Evolutionary conservation across 2,888 invertebrate genomes (phyloP).

Genomic region (Agrotis puta): DNA sequence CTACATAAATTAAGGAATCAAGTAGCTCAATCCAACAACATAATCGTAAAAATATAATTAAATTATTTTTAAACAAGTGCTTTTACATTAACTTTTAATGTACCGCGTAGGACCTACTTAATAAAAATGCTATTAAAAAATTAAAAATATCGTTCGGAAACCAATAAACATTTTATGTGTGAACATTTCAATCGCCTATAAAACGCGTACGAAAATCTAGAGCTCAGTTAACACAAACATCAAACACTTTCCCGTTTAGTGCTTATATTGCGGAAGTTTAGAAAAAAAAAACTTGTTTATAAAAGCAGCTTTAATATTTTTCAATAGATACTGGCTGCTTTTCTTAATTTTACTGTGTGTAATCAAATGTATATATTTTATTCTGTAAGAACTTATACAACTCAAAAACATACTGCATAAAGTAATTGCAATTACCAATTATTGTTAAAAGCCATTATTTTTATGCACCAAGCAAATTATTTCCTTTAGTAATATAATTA

Average conservation of each 20-base stretch:
- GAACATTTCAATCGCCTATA: conserved; percentile 67
- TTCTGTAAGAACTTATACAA: too few species aligned
- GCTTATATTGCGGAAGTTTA: conserved; percentile 62
- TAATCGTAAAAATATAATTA: conserved; percentile 37
- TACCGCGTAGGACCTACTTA: conserved; percentile 51
- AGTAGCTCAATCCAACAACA: conserved; percentile 10
- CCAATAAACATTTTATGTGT: conserved; percentile 69
- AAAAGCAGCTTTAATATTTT: background rate
- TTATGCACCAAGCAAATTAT: background rate
- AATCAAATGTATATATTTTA: too few species aligned
- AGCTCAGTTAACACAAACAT: conserved; percentile 71
- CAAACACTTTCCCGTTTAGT: conserved; percentile 66
- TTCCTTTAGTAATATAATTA: conserved; percentile 4
- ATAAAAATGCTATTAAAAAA: conserved; percentile 55
- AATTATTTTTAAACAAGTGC: conserved; percentile 32
- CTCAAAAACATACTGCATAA: background rate
- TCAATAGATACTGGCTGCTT: background rate
- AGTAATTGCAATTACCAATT: conserved; percentile 3
- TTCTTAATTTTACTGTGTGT: too few species aligned
- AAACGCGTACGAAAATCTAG: conserved; percentile 68
- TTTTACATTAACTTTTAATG: conserved; percentile 39
- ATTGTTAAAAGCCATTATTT: background rate
- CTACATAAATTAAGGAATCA: conserved; percentile 23
- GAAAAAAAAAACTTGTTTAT: background rate
- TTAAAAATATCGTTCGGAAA: conserved; percentile 60